Conservation (phyloP, 2,888 invertebrate species). For the Scaptomyza caliginosa region DNA sequence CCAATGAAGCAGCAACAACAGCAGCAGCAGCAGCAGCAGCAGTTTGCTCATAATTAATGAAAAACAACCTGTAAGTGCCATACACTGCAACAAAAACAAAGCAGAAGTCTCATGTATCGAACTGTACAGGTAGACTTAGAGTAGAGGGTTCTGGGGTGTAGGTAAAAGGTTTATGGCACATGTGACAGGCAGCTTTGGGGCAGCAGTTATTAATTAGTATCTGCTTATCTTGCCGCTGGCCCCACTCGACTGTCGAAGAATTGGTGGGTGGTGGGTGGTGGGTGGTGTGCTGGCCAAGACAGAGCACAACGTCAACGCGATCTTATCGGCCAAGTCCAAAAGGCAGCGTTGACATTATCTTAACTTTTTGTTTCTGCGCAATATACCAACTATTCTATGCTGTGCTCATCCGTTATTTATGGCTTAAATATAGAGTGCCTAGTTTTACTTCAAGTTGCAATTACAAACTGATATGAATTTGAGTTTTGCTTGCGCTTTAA, state of each 20-base stretch:
- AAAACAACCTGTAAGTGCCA: slow-evolving; percentile 56
- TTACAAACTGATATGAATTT: neutral
- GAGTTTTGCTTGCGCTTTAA: slow-evolving; percentile 47
- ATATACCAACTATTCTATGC: slow-evolving; percentile 40
- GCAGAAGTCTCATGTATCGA: slow-evolving; percentile 20
- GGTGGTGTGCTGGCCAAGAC: slow-evolving; percentile 53
- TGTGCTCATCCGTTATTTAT: slow-evolving; percentile 69
- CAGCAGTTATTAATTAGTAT: slow-evolving; percentile 72
- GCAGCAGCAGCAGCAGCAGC: slow-evolving; percentile 69
- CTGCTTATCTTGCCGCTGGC: slow-evolving; percentile 66
- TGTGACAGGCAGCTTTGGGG: slow-evolving; percentile 55
- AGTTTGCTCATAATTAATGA: slow-evolving; percentile 73
- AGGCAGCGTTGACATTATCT: slow-evolving; percentile 65
- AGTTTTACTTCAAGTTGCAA: neutral
- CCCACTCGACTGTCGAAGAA: slow-evolving; percentile 48
- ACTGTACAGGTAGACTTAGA: slow-evolving; percentile 15
- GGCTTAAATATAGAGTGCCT: slow-evolving; percentile 20
- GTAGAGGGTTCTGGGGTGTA: neutral
- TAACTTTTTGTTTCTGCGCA: slow-evolving; percentile 40
- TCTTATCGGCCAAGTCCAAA: slow-evolving; percentile 57
- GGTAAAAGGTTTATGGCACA: slow-evolving; percentile 25
- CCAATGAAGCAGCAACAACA: slow-evolving; percentile 73
- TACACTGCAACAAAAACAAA: neutral
- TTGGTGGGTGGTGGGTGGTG: no score
- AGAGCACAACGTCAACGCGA: slow-evolving; percentile 50